phyloP scores from a whole-genome alignment of 2,113 vertebrate genomes.

The Odobenus rosmarus region DNA sequence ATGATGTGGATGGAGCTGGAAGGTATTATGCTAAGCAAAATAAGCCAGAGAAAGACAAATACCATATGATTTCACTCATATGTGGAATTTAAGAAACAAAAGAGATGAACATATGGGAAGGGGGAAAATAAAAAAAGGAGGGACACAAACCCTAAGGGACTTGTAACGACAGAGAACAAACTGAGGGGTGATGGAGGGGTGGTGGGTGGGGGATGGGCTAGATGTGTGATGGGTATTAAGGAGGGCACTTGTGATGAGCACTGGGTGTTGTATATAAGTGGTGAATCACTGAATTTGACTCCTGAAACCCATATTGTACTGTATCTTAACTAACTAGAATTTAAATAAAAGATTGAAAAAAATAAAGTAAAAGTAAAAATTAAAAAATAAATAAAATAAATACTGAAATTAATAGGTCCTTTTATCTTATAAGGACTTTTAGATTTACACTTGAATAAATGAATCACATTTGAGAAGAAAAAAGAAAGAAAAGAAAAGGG shows the following conservation, averaged over 20 bases:
- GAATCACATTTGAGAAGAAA: neutral
- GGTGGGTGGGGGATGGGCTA: neutral
- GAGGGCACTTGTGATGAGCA: neutral
- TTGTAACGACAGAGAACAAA: neutral
- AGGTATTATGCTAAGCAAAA: neutral
- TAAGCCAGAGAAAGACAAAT: neutral
- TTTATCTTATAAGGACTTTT: neutral
- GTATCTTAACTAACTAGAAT: neutral
- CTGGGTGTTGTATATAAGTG: neutral
- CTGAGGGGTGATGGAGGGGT: neutral
- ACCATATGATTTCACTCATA: neutral
- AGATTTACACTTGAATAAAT: neutral
- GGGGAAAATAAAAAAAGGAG: neutral
- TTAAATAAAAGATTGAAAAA: neutral
- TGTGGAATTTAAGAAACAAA: neutral
- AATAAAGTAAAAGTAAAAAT: neutral
- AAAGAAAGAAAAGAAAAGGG: no score
- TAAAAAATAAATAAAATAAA: neutral
- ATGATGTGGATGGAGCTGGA: neutral
- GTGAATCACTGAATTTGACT: neutral
- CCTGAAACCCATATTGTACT: neutral
- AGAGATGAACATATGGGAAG: neutral
- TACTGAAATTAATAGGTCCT: neutral
- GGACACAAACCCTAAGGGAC: neutral
- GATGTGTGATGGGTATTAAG: neutral